phyloP scores from a whole-genome alignment of 64 coral and sea anemone species.

The Astreopora myriophthalma region DNA sequence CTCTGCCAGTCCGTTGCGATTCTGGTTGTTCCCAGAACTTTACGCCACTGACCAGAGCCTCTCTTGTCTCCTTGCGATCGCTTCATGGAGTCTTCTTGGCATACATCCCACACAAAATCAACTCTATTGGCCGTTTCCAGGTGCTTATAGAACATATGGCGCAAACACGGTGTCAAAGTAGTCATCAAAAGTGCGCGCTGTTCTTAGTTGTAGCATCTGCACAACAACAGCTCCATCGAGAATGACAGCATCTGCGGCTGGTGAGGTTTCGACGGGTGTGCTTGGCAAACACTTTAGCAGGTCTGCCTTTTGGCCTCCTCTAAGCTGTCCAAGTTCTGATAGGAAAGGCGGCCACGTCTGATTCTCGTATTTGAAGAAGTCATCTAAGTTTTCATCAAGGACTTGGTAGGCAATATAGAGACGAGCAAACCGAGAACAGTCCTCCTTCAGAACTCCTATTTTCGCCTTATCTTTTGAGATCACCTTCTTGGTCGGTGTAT shows the following conservation, averaged over 20 bases:
- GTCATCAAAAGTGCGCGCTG: slow-evolving; percentile 20
- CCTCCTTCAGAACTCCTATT: slow-evolving; percentile 12
- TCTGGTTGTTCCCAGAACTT: slow-evolving; percentile 38
- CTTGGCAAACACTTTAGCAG: slow-evolving; percentile 55
- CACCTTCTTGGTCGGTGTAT: neutral
- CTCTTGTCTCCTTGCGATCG: neutral
- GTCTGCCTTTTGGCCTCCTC: slow-evolving; percentile 62
- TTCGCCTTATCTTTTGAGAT: slow-evolving; percentile 8
- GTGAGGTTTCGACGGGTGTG: slow-evolving; percentile 15
- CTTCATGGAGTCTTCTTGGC: slow-evolving; percentile 15
- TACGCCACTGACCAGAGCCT: neutral
- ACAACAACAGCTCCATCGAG: slow-evolving; percentile 44
- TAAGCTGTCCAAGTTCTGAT: slow-evolving; percentile 31
- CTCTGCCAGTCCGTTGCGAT: slow-evolving; percentile 28
- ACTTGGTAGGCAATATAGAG: slow-evolving; percentile 11
- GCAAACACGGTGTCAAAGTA: slow-evolving; percentile 30
- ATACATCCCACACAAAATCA: slow-evolving; percentile 56
- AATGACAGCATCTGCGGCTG: slow-evolving; percentile 52
- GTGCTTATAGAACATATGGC: slow-evolving; percentile 13
- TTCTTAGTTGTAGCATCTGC: slow-evolving; percentile 59
- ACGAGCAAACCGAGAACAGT: slow-evolving; percentile 7
- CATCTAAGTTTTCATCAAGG: neutral
- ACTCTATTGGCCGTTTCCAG: slow-evolving; percentile 22
- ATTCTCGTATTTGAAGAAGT: slow-evolving; percentile 44
- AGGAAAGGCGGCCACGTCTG: slow-evolving; percentile 54